Conservation (phyloP, 1,140 invertebrate genomes). For the Cydia pomonella region DNA sequence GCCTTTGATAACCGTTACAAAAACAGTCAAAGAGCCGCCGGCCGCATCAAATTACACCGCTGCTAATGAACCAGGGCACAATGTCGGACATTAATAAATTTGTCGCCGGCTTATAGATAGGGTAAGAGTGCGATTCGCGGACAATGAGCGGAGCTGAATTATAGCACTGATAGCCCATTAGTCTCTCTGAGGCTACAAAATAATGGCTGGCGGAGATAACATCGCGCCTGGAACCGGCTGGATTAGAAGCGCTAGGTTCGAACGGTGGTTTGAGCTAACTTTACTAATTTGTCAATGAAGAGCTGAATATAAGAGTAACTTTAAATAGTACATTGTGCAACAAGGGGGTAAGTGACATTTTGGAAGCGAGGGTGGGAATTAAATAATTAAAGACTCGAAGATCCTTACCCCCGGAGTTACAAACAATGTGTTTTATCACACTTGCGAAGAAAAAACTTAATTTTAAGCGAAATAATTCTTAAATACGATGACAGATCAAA, state of each 20-base stretch:
- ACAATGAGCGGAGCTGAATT: conserved; percentile 72
- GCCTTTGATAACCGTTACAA: conserved; percentile 35
- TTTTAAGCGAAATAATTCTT: no score
- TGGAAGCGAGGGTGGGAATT: no score
- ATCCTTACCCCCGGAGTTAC: no score
- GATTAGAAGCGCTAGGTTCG: conserved; percentile 6
- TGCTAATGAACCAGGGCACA: conserved; percentile 63
- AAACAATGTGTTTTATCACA: no score
- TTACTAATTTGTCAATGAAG: background rate
- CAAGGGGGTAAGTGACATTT: no score
- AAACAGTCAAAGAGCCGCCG: conserved; percentile 42
- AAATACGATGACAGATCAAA: no score
- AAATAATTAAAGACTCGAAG: no score
- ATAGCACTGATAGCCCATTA: conserved; percentile 68
- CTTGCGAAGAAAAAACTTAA: no score
- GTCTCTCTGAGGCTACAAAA: conserved; percentile 64
- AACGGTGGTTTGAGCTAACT: conserved; percentile 7
- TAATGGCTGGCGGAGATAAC: conserved; percentile 59
- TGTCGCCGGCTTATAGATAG: conserved; percentile 71
- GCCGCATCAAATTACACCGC: conserved; percentile 59
- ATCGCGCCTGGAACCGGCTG: conserved; percentile 55
- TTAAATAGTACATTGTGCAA: no score
- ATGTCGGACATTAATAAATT: conserved; percentile 71
- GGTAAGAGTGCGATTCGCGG: conserved; percentile 66
- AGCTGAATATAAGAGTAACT: background rate